Conservation (phyloP, 2,888 invertebrate species). For the Crepidodera aurea region DNA sequence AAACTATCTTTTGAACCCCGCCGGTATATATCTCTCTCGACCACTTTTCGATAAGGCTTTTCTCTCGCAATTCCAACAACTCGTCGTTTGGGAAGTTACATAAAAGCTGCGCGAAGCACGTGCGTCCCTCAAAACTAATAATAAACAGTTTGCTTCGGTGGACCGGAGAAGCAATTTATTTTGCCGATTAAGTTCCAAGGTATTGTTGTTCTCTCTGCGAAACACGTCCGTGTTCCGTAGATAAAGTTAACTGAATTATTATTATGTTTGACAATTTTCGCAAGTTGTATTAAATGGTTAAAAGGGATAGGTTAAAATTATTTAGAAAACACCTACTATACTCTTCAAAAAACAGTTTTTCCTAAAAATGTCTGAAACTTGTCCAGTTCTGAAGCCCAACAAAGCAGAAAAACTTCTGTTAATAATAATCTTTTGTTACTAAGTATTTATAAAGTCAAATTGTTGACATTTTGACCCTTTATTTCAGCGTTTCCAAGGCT, state of each 20-base stretch:
- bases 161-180: conserved; percentile 7
- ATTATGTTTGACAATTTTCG: not conserved
- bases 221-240: not conserved
- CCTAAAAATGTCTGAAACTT: no score
- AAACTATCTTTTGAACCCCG: conserved; percentile 3
- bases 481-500: no score
- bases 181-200: conserved; percentile 20
- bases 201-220: conserved; percentile 5
- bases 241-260: not conserved
- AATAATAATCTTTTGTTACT: no score
- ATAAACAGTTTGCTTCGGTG: conserved; percentile 29
- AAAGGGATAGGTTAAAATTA: no score
- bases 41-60: conserved; percentile 9
- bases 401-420: no score
- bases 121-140: conserved; percentile 40
- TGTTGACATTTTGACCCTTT: no score
- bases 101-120: conserved; percentile 38
- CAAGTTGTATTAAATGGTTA: no score
- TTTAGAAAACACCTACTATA: no score
- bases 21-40: not conserved
- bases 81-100: conserved; percentile 25
- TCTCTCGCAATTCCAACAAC: conserved; percentile 7
- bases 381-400: no score
- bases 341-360: no score
- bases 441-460: no score